Base-by-base conservation (phyloP, 2,113 vertebrate species). In the Perognathus longimembris region DNA sequence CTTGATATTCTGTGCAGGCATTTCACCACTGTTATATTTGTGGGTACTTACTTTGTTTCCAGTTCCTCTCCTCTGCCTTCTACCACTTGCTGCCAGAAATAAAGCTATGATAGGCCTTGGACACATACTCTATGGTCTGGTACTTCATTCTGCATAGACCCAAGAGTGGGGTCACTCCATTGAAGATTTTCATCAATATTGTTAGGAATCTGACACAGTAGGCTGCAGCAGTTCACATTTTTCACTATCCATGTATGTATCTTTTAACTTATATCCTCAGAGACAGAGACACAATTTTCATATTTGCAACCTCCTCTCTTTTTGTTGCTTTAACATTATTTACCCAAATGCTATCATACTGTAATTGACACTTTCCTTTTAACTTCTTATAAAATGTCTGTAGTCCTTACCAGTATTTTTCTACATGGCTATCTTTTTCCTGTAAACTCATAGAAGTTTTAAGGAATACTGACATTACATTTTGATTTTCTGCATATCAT, bases 261-360 rank as follows among this genome's bases (percentile, higher is more conserved):
- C 38, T 54, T 87, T 87, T 54, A 21, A 74, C 15, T 66, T 78
- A 81, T 15, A 11, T 28, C 36, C 34, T 28, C 6, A 61, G 3
- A 36, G 69, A 61, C 1, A n/a, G 30, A n/a, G 30, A 50, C 54
- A 0, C 26, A 36, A 71, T 64, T 73, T 28, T 32, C 66, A 38
- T 90, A 45, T 83, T 79, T 40, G 34, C 28, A 88, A 32, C 10
- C 45, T 70, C 30, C 66, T 40, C 17, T 87, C 42, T 85, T 50
- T 36, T 5, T 71, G 28, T 71, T 79, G 67, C 20, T 74, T 69
- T 38, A 63, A 54, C 22, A 77, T 6, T 74, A 75, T 63, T 93
- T 91, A 73, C 67, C 50, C 20, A 89, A 74, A 83, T 67, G 85
- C 42, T 66, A 77, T 26, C 32, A 80, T 76, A 21, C 64, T 66